Evolutionary conservation across 2,113 vertebrate genomes (phyloP).

Genomic region (Eretmodus cyanostictus): DNA sequence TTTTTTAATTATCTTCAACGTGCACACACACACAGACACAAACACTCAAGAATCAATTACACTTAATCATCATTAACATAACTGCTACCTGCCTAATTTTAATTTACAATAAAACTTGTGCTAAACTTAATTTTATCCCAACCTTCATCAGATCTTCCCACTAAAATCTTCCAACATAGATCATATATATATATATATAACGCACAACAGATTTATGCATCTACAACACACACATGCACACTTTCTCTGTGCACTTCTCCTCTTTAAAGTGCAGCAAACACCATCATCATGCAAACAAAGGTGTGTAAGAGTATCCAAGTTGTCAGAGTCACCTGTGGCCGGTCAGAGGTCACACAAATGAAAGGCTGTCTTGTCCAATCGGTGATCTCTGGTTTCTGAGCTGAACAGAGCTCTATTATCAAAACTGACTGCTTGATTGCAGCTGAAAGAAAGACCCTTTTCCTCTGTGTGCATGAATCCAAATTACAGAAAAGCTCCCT

Average conservation of each 20-base stretch:
- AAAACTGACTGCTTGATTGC: background rate
- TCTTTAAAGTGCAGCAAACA: background rate
- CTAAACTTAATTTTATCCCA: background rate
- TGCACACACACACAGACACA: background rate
- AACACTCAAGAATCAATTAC: background rate
- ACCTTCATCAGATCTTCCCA: background rate
- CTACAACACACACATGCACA: background rate
- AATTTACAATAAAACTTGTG: background rate
- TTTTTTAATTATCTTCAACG: accelerated
- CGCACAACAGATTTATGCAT: background rate
- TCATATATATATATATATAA: background rate
- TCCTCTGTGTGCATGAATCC: background rate
- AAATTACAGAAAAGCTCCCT: background rate
- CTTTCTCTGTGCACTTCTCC: background rate
- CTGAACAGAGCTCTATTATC: conserved; percentile 38
- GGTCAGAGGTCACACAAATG: conserved; percentile 38
- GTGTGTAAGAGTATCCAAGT: conserved; percentile 17
- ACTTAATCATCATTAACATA: background rate
- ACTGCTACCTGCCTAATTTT: background rate
- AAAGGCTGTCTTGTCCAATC: conserved; percentile 37
- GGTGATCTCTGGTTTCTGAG: conserved; percentile 48
- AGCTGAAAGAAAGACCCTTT: background rate
- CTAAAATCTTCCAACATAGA: background rate
- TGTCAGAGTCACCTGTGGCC: conserved; percentile 47
- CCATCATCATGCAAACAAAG: conserved; percentile 3